phyloP scores from a whole-genome alignment of 1,140 invertebrate species.

The Ceratina australensis region DNA sequence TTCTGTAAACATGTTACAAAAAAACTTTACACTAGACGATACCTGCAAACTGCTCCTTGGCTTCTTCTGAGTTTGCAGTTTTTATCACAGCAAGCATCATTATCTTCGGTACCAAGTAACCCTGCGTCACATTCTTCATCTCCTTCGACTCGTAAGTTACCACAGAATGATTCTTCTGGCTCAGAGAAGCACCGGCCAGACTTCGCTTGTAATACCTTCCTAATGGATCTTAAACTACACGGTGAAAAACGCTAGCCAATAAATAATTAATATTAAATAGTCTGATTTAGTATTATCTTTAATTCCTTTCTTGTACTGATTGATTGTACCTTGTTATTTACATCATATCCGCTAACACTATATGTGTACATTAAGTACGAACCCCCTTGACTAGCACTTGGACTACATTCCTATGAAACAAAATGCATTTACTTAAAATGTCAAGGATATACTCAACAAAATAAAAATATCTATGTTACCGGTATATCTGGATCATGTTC shows the following conservation, averaged over 20 bases:
- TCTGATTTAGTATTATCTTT: background rate
- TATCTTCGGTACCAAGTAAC: conserved; percentile 93
- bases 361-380: conserved; percentile 99
- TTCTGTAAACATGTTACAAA: background rate
- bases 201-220: conserved; percentile 95
- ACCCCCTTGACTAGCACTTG: conserved; percentile 94
- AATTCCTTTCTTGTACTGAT: conserved; percentile 13
- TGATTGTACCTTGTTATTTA: conserved; percentile 93
- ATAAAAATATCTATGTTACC: conserved; percentile 54
- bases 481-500: conserved; percentile 97
- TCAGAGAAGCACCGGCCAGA: conserved; percentile 95
- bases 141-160: conserved; percentile 94
- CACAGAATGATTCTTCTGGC: conserved; percentile 96
- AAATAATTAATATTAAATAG: conserved; percentile 61
- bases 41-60: conserved; percentile 92
- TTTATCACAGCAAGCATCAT: conserved; percentile 95
- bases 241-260: conserved; percentile 92
- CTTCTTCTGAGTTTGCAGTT: conserved; percentile 91
- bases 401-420: conserved; percentile 88
- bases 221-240: conserved; percentile 94
- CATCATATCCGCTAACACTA: conserved; percentile 97
- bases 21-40: conserved; percentile 37
- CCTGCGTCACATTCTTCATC: conserved; percentile 97
- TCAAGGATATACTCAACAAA: background rate
- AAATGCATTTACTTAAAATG: background rate